Percentiles rank a stretch among this genome's conserved stretches.
Conservation (phyloP, 1,140 invertebrate species). For the Bombus vancouverensis region DNA sequence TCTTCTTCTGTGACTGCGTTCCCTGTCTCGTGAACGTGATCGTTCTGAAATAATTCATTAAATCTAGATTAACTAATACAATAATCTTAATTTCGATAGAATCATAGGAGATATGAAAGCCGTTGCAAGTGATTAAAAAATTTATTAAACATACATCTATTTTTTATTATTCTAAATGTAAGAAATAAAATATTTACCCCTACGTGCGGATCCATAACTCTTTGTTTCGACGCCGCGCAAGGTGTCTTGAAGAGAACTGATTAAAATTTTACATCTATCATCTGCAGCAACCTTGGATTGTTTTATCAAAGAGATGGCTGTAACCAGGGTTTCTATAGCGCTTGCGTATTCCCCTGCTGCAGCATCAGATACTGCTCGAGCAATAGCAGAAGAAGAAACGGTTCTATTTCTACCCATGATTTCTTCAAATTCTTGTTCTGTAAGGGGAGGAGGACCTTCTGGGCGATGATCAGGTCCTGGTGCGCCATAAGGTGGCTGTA, state of each 20-base stretch:
- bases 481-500: constrained; percentile 81
- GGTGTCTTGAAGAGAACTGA: constrained; percentile 98
- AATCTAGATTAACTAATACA: no score
- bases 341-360: constrained; percentile 98
- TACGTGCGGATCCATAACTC: constrained; percentile 91
- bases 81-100: no score
- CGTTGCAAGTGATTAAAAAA: no score
- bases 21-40: constrained; percentile 91
- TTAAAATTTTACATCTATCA: constrained; percentile 98
- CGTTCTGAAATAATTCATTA: constrained; percentile 82
- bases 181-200: constrained; percentile 77
- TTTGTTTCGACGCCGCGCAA: constrained; percentile 98
- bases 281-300: constrained; percentile 98
- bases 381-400: constrained; percentile 98
- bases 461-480: constrained; percentile 84
- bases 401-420: constrained; percentile 98
- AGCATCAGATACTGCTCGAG: constrained; percentile 97
- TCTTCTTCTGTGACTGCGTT: constrained; percentile 86
- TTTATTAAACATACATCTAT: no score
- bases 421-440: constrained; percentile 98
- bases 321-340: constrained; percentile 99
- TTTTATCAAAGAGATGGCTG: constrained; percentile 99
- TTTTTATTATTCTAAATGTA: neutral
- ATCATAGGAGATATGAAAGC: no score
- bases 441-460: constrained; percentile 87